Evolutionary conservation across 2,888 invertebrate genomes (phyloP), one percentile per base, ranked within the genome.

Genomic region (Hemicrepidius hirtus): DNA sequence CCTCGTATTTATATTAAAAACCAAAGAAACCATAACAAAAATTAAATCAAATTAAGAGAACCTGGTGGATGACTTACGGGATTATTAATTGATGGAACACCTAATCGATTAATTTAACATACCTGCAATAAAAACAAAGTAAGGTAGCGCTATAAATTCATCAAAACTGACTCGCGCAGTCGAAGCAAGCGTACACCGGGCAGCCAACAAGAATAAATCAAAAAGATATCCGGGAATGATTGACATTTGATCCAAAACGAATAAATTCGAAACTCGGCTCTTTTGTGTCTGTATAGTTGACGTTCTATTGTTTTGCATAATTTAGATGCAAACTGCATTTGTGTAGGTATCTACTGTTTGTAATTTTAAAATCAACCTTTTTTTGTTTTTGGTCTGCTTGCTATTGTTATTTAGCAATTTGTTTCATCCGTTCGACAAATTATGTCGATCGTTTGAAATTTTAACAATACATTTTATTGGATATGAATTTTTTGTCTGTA

Each of bases 161-260:
- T 77, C 78, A 78, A 72, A 68, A 70, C 66, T 67, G 74, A 74
- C 71, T 62, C 46, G 73, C 37, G 35, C 59, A 73, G 70, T 73
- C 71, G 63, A 71, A 32, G 44, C 32, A 65, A 63, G 71, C 72
- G 70, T 68, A 75, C 68, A 60, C 67, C 59, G 53, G 16, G 55
- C 69, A 53, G 49, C 64, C 57, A 50, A 44, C 63, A 64, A 67
- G 68, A 75, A 78, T 79, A 80, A 80, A 80, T 80, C 79, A 80
- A 79, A 76, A 74, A 76, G 77, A 77, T 76, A 80, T 79, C 77
- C 71, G 60, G 20, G 73, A 77, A 78, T 80, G 79, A 80, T 80
- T 77, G 79, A 80, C 79, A 75, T 79, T 75, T 76, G 78, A 78
- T 79, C 73, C 74, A 72, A 78, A 76, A 77, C 73, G 76, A 77